Base-by-base conservation (phyloP, 2,797 vertebrate species). In the Staurois parvus region DNA sequence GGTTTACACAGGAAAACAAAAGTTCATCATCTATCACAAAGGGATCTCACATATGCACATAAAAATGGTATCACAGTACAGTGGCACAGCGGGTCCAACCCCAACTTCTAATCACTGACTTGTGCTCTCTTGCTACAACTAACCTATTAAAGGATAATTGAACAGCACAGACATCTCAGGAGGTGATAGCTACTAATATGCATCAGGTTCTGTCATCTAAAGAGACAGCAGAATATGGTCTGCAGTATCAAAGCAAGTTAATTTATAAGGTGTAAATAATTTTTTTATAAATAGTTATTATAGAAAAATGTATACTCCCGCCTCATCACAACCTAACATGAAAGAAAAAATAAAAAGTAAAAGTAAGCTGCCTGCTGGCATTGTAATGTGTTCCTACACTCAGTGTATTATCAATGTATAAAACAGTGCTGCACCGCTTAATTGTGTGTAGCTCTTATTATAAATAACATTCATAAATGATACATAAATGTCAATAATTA, bases 121-220 rank as follows among this genome's bases (percentile, higher is more conserved):
- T 48, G 79, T 74, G 73, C 79, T 76, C 48, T 72, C 34, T n/a
- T 48, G 73, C 66, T 40, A 77, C 66, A 59, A 13, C 7, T 75
- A 17, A 26, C 13, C 32, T 72, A 42, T 86, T 82, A 82, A 45
- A 30, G 30, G 64, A 68, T 32, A 48, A 70, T 34, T 42, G 76
- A 79, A 52, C 37, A 34, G 29, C 26, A 72, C 5, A 26, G 66
- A 76, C 29, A 76, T 45, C 17, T 59, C 24, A 29, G 45, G 26
- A 52, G 66, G 72, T 64, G 79, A 72, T 13, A 82, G 34, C 1
- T 32, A 40, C 32, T 82, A 82, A 82, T 72, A 64, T 76, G 62
- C 12, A 48, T 34, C n/a, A 24, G 48, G 37, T 30, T 30, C 15
- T n/a, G 17, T 30, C 70, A n/a, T 40, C 30, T 66, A 86, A 82